Base-by-base conservation (phyloP, 1,140 invertebrate species). In the Hylaeus volcanicus region DNA sequence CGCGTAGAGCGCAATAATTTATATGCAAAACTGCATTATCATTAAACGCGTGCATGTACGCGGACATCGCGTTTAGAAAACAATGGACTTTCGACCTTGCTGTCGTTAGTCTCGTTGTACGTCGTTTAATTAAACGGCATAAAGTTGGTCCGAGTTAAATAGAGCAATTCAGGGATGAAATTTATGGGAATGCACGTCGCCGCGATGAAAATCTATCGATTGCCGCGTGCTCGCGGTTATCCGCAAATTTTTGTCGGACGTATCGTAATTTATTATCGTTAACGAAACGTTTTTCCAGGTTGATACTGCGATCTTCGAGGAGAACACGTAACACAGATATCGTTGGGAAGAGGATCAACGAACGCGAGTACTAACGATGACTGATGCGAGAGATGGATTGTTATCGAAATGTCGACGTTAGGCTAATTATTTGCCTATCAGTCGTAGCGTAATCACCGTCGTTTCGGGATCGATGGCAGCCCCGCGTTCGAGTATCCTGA, bases 101-200 rank as follows among this genome's bases (percentile, higher is more conserved):
- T 14, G 9, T 53, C 51, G n/a, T 65, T 9, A 9, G 39, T 11
- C 11, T 43, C 41, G 53, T 12, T 75, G 41, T 53, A 12, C 55
- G 39, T 37, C 65, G 65, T 76, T 76, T 76, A 76, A 76, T 76
- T 76, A 76, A 76, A 76, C 55, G 74, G 45, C 74, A 45, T 43
- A 69, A 64, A 64, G 61, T 64, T 64, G 1, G 61, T 12, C 2
- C 61, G 39, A 64, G 64, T 65, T 74, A 66, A 53, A 51, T 45
- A 37, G n/a, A 8, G 43, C 26, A 48, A 26, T 51, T 68, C 53
- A 26, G 55, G 26, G 61, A 55, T 51, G 37, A 60, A n/a, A 51
- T 53, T 53, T 8, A 26, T n/a, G 43, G 51, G 61, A 66, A 64
- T 8, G 41, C 39, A 37, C 45, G 3, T 26, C 4, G 53, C 39